These are phyloP conservation scores for Clarias pachynema DNA, from an alignment of 2,797 vertebrate species.

Conservation along the genomic window DNA sequence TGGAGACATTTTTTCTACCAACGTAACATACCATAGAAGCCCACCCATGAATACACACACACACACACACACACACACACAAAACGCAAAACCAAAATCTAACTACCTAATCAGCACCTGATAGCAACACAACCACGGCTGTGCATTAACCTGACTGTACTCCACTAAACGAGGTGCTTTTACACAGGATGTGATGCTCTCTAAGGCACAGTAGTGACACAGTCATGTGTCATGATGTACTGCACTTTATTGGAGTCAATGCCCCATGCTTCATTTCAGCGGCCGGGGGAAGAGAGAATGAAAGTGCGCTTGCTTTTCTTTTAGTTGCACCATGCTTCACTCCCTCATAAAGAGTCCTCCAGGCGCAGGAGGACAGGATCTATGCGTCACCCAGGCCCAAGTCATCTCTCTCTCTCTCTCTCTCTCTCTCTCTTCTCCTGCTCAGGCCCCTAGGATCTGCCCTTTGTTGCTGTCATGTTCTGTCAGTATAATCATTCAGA, in stretches of 20 bases:
- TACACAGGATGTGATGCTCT: constrained; percentile 56
- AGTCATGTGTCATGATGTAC: constrained; percentile 55
- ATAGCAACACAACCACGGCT: constrained; percentile 23
- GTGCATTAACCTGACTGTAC: constrained; percentile 42
- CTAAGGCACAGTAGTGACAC: constrained; percentile 63
- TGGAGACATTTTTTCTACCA: constrained; percentile 67
- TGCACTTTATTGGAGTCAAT: constrained; percentile 47
- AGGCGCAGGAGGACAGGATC: constrained; percentile 27
- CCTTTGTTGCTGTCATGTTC: constrained; percentile 73
- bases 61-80: constrained; percentile 29
- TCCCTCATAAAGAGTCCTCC: not conserved
- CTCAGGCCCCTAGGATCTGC: constrained; percentile 61
- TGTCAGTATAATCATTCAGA: constrained; percentile 77
- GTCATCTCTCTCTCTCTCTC: constrained; percentile 9
- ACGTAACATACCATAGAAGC: constrained; percentile 60
- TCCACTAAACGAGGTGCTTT: constrained; percentile 60
- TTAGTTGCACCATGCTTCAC: constrained; percentile 7
- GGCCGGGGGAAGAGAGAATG: constrained; percentile 36
- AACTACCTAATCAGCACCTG: constrained; percentile 51
- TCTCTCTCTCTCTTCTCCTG: not conserved
- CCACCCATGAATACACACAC: constrained; percentile 59
- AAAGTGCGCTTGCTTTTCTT: constrained; percentile 34
- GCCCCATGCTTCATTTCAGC: constrained; percentile 41
- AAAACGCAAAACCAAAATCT: constrained; percentile 36
- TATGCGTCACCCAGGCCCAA: constrained; percentile 44